Conservation (phyloP, 2,113 vertebrate genomes). For the Vulpes lagopus region DNA sequence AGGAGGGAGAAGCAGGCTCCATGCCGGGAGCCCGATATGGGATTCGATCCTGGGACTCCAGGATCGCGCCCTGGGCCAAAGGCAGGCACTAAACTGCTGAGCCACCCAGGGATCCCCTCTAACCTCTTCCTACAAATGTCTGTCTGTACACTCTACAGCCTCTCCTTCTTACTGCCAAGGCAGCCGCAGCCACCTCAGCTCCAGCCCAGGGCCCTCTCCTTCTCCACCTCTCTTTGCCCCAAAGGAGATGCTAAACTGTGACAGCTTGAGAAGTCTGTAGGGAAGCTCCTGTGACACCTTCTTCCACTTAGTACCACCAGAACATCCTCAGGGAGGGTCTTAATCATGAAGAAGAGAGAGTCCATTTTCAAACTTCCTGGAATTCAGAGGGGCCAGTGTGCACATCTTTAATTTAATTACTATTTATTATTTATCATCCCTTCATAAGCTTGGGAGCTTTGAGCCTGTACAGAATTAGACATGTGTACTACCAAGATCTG, state of each 20-base stretch:
- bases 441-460: conserved; percentile 48
- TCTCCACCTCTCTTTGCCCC: neutral
- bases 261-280: neutral
- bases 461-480: conserved; percentile 62
- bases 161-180: neutral
- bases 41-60: no score
- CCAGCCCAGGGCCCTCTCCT: neutral
- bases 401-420: conserved; percentile 80
- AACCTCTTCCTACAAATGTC: neutral
- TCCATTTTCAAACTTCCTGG: conserved; percentile 69
- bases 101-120: no score
- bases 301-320: neutral
- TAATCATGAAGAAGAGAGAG: conserved; percentile 46
- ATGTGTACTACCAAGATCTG: conserved; percentile 3
- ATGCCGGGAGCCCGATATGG: no score
- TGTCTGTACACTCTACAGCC: neutral
- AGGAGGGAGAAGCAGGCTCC: no score
- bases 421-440: conserved; percentile 77
- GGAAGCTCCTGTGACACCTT: neutral
- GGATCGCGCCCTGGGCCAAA: no score
- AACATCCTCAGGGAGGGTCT: conserved; percentile 25
- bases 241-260: neutral
- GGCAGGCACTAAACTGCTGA: no score
- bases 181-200: neutral
- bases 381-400: conserved; percentile 36